These are phyloP conservation scores for Tapirus terrestris DNA, from an alignment of 2,113 vertebrate genomes.

Conservation along the genomic window DNA sequence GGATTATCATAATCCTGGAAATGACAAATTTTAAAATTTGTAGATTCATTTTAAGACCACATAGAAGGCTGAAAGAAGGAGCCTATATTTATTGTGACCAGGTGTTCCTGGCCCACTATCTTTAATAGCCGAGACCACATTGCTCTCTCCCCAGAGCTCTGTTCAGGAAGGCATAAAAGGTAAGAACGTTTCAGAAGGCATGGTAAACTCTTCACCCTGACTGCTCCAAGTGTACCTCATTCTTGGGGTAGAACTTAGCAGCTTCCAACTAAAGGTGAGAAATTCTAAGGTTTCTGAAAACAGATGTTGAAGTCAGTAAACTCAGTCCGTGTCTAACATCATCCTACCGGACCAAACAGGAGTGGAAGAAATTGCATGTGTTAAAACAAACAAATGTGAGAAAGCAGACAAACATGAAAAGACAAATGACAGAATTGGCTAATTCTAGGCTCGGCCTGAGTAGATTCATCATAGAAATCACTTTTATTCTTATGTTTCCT, in stretches of 20 bases:
- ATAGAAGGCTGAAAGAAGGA: constrained; percentile 70
- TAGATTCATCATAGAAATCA: not conserved
- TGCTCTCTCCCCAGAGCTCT: constrained; percentile 76
- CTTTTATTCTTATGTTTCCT: constrained; percentile 38
- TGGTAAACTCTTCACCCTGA: constrained; percentile 84
- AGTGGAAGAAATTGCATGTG: constrained; percentile 48
- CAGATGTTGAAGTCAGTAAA: constrained; percentile 81
- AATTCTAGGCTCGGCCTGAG: not conserved
- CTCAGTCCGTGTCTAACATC: constrained; percentile 21
- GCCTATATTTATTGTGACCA: constrained; percentile 75
- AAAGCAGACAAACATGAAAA: constrained; percentile 12
- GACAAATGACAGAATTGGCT: not conserved
- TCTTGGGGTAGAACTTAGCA: constrained; percentile 77
- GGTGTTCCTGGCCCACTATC: constrained; percentile 69
- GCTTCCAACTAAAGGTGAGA: constrained; percentile 83
- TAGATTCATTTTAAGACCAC: constrained; percentile 78
- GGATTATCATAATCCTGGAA: constrained; percentile 78
- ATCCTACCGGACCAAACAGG: not conserved
- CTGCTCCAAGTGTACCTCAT: constrained; percentile 78
- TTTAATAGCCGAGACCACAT: constrained; percentile 73
- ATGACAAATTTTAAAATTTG: constrained; percentile 73
- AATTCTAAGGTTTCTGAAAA: constrained; percentile 80
- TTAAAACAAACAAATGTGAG: constrained; percentile 31
- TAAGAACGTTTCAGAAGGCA: constrained; percentile 73
- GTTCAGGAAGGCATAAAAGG: constrained; percentile 83